These are phyloP conservation scores for Platynereis dumerilii DNA, from an alignment of 2,888 invertebrate species.

Conservation along the genomic window DNA sequence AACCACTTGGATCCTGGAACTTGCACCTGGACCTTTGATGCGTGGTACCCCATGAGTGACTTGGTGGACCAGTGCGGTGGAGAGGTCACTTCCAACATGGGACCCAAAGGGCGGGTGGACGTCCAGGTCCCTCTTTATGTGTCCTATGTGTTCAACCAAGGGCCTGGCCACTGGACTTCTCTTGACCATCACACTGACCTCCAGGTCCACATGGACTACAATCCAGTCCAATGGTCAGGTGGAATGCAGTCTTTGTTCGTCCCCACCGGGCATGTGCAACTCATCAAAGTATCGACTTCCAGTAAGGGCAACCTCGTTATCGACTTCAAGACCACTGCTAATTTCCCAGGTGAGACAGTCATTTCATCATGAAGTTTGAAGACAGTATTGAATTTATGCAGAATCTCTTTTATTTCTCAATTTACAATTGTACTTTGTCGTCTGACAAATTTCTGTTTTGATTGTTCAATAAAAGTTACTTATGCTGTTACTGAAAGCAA, in stretches of 20 bases:
- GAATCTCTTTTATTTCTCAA: too few species aligned
- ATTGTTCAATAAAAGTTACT: too few species aligned
- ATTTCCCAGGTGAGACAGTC: slow-evolving; percentile 62
- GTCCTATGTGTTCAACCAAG: slow-evolving; percentile 61
- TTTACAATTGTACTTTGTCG: too few species aligned
- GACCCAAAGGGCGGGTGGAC: slow-evolving; percentile 59
- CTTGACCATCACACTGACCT: slow-evolving; percentile 64
- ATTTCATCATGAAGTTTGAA: too few species aligned
- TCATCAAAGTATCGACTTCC: slow-evolving; percentile 56
- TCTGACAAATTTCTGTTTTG: too few species aligned
- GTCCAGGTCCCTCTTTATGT: slow-evolving; percentile 63
- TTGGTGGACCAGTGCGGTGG: slow-evolving; percentile 64
- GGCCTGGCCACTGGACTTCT: slow-evolving; percentile 63
- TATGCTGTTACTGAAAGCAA: too few species aligned
- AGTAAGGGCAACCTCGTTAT: slow-evolving; percentile 61
- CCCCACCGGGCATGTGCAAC: slow-evolving; percentile 47
- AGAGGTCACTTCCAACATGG: slow-evolving; percentile 57
- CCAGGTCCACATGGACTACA: slow-evolving; percentile 63
- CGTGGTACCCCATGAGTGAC: slow-evolving; percentile 64
- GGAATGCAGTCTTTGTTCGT: slow-evolving; percentile 56
- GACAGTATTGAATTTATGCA: too few species aligned
- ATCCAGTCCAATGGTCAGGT: slow-evolving; percentile 60
- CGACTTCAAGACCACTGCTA: slow-evolving; percentile 63
- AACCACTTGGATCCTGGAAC: slow-evolving; percentile 61
- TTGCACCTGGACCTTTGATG: slow-evolving; percentile 64